These are phyloP conservation scores for Mobula birostris DNA, from an alignment of 2,113 vertebrate genomes.

Conservation along the genomic window DNA sequence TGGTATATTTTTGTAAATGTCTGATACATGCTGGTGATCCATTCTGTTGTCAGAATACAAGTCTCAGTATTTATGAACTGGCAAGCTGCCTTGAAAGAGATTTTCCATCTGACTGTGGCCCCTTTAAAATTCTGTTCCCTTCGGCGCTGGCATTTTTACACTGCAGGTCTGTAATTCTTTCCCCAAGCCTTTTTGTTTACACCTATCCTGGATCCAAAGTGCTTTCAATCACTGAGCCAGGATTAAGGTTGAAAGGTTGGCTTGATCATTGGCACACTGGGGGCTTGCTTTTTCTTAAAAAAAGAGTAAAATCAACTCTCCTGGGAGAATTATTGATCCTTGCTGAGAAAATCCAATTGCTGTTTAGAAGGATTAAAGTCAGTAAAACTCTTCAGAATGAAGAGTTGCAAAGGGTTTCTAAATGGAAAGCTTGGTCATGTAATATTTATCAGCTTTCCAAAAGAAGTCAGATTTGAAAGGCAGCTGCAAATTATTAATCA, in stretches of 20 bases:
- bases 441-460: background rate
- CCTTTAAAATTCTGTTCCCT: background rate
- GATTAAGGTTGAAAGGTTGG: constrained; percentile 31
- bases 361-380: background rate
- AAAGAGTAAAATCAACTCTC: background rate
- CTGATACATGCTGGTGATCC: background rate
- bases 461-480: background rate
- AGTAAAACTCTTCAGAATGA: background rate
- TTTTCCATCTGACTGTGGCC: background rate
- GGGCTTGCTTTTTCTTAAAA: background rate
- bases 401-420: background rate
- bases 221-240: constrained; percentile 18
- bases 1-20: constrained; percentile 15
- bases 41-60: background rate
- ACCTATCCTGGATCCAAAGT: background rate
- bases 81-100: background rate
- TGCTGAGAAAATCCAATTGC: background rate
- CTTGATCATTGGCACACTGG: constrained; percentile 11
- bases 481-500: background rate
- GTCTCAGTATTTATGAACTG: constrained; percentile 5
- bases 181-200: background rate
- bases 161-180: background rate
- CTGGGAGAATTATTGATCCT: constrained; percentile 20
- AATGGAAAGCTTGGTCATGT: background rate
- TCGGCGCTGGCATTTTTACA: background rate